Evolutionary conservation across 2,888 invertebrate genomes (phyloP).

Genomic region (Agrochola lota): DNA sequence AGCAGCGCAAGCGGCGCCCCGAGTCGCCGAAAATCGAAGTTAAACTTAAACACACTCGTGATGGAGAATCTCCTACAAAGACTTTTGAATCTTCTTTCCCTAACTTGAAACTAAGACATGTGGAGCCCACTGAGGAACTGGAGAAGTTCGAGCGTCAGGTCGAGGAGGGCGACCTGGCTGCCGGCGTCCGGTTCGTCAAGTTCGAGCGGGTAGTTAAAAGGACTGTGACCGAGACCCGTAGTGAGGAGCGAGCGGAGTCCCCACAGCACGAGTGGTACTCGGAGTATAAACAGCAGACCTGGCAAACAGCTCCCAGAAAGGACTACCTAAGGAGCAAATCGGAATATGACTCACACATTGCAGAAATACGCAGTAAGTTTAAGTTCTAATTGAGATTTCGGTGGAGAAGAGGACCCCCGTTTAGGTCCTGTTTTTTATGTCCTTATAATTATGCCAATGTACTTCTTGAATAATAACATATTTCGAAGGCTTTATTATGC

Average conservation of each 20-base stretch:
- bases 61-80: slow-evolving; percentile 87
- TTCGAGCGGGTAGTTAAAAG: slow-evolving; percentile 93
- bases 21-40: slow-evolving; percentile 91
- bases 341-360: slow-evolving; percentile 96
- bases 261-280: slow-evolving; percentile 88
- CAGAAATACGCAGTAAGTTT: slow-evolving; percentile 94
- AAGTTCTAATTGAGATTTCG: background rate
- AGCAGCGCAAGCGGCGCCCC: slow-evolving; percentile 89
- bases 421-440: background rate
- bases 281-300: slow-evolving; percentile 87
- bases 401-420: background rate
- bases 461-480: background rate
- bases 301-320: slow-evolving; percentile 93
- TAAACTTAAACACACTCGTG: slow-evolving; percentile 90
- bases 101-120: slow-evolving; percentile 87
- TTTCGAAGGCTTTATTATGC: slow-evolving; percentile 19
- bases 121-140: slow-evolving; percentile 80
- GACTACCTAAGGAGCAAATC: slow-evolving; percentile 94
- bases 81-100: slow-evolving; percentile 83
- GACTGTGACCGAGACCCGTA: slow-evolving; percentile 89
- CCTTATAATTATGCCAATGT: background rate
- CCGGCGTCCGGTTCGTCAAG: slow-evolving; percentile 92
- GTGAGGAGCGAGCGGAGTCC: slow-evolving; percentile 84
- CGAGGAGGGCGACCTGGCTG: slow-evolving; percentile 92
- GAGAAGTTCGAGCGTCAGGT: slow-evolving; percentile 83